These are phyloP conservation scores for Parapristionchus giblindavisi DNA, from an alignment of 2,888 invertebrate genomes.

Conservation along the genomic window DNA sequence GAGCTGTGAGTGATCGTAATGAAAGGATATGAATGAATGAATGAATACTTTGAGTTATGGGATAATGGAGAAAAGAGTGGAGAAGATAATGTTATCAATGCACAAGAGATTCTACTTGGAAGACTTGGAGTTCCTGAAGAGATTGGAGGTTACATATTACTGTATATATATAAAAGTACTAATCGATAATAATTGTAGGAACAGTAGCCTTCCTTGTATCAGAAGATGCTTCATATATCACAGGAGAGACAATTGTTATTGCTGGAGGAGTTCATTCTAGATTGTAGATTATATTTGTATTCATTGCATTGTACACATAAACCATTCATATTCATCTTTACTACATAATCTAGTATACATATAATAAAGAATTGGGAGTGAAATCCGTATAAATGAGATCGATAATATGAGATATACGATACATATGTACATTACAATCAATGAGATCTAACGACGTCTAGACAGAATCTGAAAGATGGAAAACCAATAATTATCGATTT, in stretches of 20 bases:
- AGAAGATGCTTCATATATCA: slow-evolving; percentile 85
- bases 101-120: slow-evolving; percentile 46
- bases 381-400: slow-evolving; percentile 19
- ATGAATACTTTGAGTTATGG: slow-evolving; percentile 16
- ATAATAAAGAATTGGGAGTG: background rate
- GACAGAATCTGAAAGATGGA: background rate
- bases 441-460: background rate
- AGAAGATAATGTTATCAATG: slow-evolving; percentile 7
- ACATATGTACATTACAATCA: too few species aligned
- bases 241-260: slow-evolving; percentile 84
- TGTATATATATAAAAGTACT: background rate
- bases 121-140: slow-evolving; percentile 73
- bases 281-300: slow-evolving; percentile 72
- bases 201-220: slow-evolving; percentile 83
- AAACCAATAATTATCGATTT: background rate
- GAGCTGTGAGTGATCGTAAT: slow-evolving; percentile 64
- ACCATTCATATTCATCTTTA: background rate
- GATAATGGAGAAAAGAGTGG: slow-evolving; percentile 22
- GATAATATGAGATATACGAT: too few species aligned
- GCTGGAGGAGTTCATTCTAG: slow-evolving; percentile 82
- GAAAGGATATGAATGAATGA: background rate
- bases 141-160: slow-evolving; percentile 73
- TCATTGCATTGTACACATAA: background rate
- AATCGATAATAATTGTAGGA: slow-evolving; percentile 71
- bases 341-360: background rate